Conservation (phyloP, 2,797 vertebrate species). For the Spinibarbus caldwelli region DNA sequence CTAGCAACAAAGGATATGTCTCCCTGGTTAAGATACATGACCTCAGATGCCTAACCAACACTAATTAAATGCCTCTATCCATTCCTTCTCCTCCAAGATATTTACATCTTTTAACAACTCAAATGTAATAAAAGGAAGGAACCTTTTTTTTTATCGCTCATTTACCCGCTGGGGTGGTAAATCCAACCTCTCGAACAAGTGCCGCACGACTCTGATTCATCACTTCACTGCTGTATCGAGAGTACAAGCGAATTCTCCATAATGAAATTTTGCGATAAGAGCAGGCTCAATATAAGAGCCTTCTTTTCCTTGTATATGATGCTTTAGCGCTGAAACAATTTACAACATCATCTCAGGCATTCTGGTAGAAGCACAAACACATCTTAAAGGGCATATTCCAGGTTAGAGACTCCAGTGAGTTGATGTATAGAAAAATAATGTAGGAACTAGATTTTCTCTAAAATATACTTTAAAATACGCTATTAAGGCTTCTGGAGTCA, state of each 20-base stretch:
- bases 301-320: slow-evolving; percentile 41
- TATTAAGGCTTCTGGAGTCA: no score
- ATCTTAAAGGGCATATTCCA: no score
- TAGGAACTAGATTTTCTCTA: no score
- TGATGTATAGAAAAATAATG: no score
- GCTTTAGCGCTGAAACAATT: slow-evolving; percentile 27
- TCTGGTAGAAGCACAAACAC: slow-evolving; percentile 30
- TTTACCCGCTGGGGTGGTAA: slow-evolving; percentile 35
- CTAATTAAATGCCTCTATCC: slow-evolving; percentile 60
- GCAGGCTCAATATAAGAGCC: slow-evolving; percentile 46
- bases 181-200: slow-evolving; percentile 58
- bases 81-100: slow-evolving; percentile 59
- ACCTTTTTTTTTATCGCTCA: slow-evolving; percentile 29
- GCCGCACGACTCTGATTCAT: slow-evolving; percentile 60
- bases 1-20: slow-evolving; percentile 26
- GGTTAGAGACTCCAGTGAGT: no score
- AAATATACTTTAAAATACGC: no score
- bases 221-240: slow-evolving; percentile 30
- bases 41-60: slow-evolving; percentile 58
- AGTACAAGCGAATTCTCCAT: slow-evolving; percentile 39
- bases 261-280: slow-evolving; percentile 53
- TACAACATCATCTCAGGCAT: slow-evolving; percentile 25
- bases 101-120: slow-evolving; percentile 63
- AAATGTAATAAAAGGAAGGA: slow-evolving; percentile 52
- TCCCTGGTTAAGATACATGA: slow-evolving; percentile 41